Evolutionary conservation across 1,140 invertebrate genomes (phyloP).

Genomic region (Tetraneura akinire): DNA sequence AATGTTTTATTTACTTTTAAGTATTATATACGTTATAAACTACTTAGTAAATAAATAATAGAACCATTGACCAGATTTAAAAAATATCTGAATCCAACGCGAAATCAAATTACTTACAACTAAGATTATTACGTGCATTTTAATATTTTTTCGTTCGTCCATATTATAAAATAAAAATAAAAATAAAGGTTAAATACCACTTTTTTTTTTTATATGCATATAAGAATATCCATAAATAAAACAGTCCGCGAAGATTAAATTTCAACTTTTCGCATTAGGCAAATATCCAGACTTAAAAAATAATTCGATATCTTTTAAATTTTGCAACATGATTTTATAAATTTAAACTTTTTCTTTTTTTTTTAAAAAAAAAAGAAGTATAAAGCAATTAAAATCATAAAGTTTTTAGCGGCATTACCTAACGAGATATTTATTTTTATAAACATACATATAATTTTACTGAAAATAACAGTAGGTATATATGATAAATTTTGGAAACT

Average conservation of each 20-base stretch:
- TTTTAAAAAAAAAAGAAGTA: too few relatives aligned
- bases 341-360: background rate
- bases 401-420: background rate
- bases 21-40: too few relatives aligned
- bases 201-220: background rate
- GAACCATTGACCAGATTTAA: too few relatives aligned
- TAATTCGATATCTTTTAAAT: background rate
- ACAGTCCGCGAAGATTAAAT: background rate
- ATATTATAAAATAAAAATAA: background rate
- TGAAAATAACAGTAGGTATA: too few relatives aligned
- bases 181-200: background rate
- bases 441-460: background rate
- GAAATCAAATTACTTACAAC: too few relatives aligned
- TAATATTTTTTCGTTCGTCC: background rate
- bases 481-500: too few relatives aligned
- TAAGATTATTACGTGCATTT: background rate
- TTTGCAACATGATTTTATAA: too few relatives aligned
- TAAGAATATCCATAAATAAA: background rate
- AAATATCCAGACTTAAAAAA: background rate
- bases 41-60: too few relatives aligned
- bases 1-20: too few relatives aligned
- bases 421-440: background rate
- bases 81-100: background rate
- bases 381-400: background rate
- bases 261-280: conserved; percentile 10